phyloP scores from a whole-genome alignment of 2,797 vertebrate genomes.

The Columba guinea region DNA sequence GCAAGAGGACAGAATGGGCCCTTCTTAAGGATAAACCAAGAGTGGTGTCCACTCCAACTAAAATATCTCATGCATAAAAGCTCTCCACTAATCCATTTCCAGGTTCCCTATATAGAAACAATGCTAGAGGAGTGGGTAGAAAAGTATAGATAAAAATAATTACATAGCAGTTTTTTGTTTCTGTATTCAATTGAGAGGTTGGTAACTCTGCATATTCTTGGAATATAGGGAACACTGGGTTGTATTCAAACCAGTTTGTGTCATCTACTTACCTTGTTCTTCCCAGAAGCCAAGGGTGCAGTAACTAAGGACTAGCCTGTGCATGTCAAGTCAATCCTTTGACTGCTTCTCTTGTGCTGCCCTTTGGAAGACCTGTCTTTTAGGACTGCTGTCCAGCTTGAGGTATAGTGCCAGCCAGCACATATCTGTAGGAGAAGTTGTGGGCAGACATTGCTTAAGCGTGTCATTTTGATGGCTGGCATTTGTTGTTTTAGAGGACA shows the following conservation, averaged over 20 bases:
- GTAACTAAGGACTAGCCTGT: background rate
- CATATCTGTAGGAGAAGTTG: background rate
- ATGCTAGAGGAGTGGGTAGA: background rate
- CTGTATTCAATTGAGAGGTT: background rate
- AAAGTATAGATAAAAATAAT: background rate
- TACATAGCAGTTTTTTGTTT: background rate
- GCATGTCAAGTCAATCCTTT: background rate
- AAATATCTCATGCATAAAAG: slow-evolving; percentile 15
- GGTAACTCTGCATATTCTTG: background rate
- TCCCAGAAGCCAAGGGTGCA: background rate
- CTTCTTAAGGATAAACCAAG: background rate
- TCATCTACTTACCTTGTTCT: background rate
- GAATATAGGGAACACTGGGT: background rate
- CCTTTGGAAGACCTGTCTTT: background rate
- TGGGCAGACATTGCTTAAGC: background rate
- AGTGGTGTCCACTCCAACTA: slow-evolving; percentile 5
- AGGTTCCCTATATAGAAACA: background rate
- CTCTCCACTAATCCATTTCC: background rate
- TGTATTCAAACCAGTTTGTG: slow-evolving; percentile 9
- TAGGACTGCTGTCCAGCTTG: background rate
- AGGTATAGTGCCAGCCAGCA: background rate
- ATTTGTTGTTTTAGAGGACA: background rate
- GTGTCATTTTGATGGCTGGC: background rate
- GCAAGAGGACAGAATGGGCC: background rate
- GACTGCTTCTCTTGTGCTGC: background rate